Conservation (phyloP, 1,140 invertebrate genomes). For the Matsumurasca onukii region DNA sequence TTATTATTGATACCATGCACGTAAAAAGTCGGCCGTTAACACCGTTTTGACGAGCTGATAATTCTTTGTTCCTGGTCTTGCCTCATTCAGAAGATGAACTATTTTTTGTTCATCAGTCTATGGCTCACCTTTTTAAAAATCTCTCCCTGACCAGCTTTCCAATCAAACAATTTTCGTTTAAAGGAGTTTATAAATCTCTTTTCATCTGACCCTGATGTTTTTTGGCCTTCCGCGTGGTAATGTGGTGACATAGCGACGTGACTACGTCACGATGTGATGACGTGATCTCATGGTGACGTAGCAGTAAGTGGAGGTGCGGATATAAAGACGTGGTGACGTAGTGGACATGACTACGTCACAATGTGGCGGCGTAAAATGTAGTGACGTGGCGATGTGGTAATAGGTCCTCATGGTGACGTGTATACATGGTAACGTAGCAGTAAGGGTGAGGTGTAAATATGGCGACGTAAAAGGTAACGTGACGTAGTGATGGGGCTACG, state of each 20-base stretch:
- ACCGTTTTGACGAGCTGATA: too few relatives aligned
- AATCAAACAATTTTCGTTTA: too few relatives aligned
- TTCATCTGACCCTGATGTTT: too few relatives aligned
- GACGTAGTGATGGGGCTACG: background rate
- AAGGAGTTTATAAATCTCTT: too few relatives aligned
- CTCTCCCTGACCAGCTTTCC: too few relatives aligned
- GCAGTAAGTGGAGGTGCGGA: too few relatives aligned
- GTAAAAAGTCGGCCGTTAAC: too few relatives aligned
- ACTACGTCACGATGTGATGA: background rate
- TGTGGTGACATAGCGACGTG: constrained; percentile 4
- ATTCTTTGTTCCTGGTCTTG: too few relatives aligned
- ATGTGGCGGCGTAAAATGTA: background rate
- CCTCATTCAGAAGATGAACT: too few relatives aligned
- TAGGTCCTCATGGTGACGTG: background rate
- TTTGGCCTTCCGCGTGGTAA: background rate
- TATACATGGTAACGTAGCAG: background rate
- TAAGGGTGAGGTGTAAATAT: background rate
- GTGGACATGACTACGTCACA: background rate
- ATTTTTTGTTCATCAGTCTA: too few relatives aligned
- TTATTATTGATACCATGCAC: too few relatives aligned
- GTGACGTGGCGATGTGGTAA: constrained; percentile 4
- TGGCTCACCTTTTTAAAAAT: too few relatives aligned
- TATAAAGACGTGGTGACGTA: background rate
- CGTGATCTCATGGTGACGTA: background rate
- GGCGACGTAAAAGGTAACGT: background rate